Evolutionary conservation across 2,888 invertebrate species (phyloP), one percentile per base, ranked within the genome.

Genomic region (Adineta ricciae): DNA sequence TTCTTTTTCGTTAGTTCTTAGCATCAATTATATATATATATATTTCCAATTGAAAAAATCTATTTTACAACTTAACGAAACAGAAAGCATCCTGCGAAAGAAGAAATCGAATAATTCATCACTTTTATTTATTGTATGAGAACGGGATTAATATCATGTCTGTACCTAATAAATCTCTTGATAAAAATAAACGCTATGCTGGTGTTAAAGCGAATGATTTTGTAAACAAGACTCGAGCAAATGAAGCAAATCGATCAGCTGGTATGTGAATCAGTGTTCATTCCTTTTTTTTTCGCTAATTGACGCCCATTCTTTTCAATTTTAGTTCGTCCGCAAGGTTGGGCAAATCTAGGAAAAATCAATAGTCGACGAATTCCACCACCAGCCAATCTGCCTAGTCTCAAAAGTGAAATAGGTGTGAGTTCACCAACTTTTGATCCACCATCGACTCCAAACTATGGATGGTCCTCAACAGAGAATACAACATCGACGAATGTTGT

Each of bases 321-420:
- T 88, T 83, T 87, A 90, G 90, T 94, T 92, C 94, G 94, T 91
- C 95, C 95, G 92, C 97, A 97, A 91, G 97, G 97, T 93, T 95
- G 98, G 94, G 98, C 98, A 94, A 95, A 94, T 93, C 94, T 99
- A 94, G 98, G 98, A 92, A 98, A 97, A 94, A 95, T 97, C 92
- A 95, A 95, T 95, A 92, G 95, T 96, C 94, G 98, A 92, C 94
- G 98, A 92, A 96, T 97, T 93, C 92, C 92, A 87, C 92, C 92
- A 88, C 97, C 98, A 92, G 96, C 96, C 91, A 96, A 97, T 93
- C 93, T 98, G 92, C 98, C 98, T 91, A 98, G 97, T 93, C 92
- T 98, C 92, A 98, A 96, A 93, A 96, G 97, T 91, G 98, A 99
- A 93, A 93, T 93, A 90, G 93, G 90, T 89, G 93, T 93, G 89